Conservation (phyloP, 2,888 invertebrate genomes). For the Harmothoe impar region DNA sequence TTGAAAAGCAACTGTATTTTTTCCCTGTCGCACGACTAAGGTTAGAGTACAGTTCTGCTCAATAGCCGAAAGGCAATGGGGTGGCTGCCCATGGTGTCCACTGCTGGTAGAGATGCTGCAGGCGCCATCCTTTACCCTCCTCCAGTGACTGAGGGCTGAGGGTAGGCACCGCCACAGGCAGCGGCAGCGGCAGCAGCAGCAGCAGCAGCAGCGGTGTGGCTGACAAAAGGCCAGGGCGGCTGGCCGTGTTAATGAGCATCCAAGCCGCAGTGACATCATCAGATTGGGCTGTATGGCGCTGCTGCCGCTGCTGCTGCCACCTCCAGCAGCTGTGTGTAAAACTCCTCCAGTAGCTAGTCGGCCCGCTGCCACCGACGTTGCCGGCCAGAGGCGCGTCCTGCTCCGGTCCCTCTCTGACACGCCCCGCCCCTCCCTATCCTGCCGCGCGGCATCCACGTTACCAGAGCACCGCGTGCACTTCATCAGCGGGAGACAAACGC, state of each 20-base stretch:
- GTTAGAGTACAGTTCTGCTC: no score
- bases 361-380: conserved; percentile 1
- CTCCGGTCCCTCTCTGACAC: not conserved
- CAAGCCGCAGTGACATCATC: conserved; percentile 54
- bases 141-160: not conserved
- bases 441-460: no score
- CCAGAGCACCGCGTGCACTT: not conserved
- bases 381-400: conserved; percentile 31
- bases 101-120: not conserved
- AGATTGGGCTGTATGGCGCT: conserved; percentile 26
- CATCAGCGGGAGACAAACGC: conserved; percentile 61
- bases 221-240: conserved; percentile 56
- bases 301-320: not conserved
- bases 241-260: conserved; percentile 55
- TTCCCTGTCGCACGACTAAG: no score
- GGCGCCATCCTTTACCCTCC: not conserved
- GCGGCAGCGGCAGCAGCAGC: conserved; percentile 24
- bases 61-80: no score
- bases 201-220: not conserved
- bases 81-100: not conserved
- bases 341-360: conserved; percentile 8
- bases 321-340: not conserved
- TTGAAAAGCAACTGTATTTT: no score
- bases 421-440: not conserved
- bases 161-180: conserved; percentile 22